Conservation (phyloP, 2,797 vertebrate species). For the Coilia nasus region DNA sequence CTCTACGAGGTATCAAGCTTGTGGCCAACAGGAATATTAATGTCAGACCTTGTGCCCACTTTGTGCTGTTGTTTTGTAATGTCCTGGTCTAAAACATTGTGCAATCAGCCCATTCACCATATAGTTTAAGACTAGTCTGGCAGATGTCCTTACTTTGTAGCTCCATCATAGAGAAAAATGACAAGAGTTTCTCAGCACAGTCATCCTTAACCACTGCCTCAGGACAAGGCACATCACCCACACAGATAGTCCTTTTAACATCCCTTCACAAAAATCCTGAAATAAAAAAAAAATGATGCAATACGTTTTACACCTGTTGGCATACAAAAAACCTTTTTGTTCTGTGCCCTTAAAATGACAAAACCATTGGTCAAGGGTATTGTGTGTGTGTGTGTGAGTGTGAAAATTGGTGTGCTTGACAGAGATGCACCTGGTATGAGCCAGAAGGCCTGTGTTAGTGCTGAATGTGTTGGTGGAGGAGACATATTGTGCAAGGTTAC, state of each 20-base stretch:
- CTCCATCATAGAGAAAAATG: not conserved
- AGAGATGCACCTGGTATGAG: conserved; percentile 8
- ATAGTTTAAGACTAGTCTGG: too few species aligned
- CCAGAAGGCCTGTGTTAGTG: not conserved
- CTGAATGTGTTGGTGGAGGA: conserved; percentile 9
- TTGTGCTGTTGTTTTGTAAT: not conserved
- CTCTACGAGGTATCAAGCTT: not conserved
- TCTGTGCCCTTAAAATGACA: conserved; percentile 13
- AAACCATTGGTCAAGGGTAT: not conserved
- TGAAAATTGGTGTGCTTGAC: not conserved
- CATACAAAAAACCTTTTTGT: not conserved
- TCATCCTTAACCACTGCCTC: not conserved
- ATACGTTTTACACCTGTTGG: not conserved
- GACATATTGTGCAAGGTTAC: conserved; percentile 24
- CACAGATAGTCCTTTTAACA: conserved; percentile 5
- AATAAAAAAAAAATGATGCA: not conserved
- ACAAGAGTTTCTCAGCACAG: not conserved
- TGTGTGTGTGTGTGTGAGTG: not conserved
- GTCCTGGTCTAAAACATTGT: not conserved
- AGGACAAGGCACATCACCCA: not conserved
- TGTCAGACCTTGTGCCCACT: not conserved
- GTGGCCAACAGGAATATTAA: not conserved
- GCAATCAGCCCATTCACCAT: not conserved
- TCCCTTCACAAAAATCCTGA: not conserved
- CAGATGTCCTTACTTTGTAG: not conserved